phyloP scores from a whole-genome alignment of 2,797 vertebrate species.

The Chelon labrosus region DNA sequence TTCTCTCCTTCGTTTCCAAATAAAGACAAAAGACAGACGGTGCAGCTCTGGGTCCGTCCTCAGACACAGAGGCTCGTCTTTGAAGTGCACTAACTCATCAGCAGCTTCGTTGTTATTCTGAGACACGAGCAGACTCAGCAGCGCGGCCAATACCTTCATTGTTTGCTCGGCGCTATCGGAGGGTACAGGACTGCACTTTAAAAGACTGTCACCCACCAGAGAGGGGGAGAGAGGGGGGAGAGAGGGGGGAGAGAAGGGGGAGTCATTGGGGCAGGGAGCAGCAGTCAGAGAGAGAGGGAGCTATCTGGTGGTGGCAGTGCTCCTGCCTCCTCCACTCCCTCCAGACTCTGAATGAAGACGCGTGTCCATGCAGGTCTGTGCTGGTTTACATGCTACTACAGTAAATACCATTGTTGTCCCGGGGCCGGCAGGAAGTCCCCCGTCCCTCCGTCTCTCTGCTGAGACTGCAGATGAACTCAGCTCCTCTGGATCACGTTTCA shows the following conservation, averaged over 20 bases:
- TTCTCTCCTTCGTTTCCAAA: no score
- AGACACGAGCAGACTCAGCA: slow-evolving; percentile 5
- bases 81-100: slow-evolving; percentile 33
- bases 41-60: slow-evolving; percentile 17
- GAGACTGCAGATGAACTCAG: slow-evolving; percentile 14
- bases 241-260: not conserved
- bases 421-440: slow-evolving; percentile 33
- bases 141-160: slow-evolving; percentile 40
- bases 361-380: slow-evolving; percentile 9
- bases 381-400: slow-evolving; percentile 25
- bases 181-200: slow-evolving; percentile 36
- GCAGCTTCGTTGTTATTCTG: slow-evolving; percentile 37
- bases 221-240: not conserved
- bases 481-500: not conserved
- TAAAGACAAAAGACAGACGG: not conserved
- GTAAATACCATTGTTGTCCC: slow-evolving; percentile 2
- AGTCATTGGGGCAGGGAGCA: slow-evolving; percentile 30
- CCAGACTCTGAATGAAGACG: not conserved
- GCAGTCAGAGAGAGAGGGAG: not conserved
- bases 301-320: not conserved
- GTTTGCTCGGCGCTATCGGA: slow-evolving; percentile 47
- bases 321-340: slow-evolving; percentile 11
- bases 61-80: not conserved
- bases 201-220: slow-evolving; percentile 49
- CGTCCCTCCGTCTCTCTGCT: not conserved